phyloP scores from a whole-genome alignment of 1,140 invertebrate species.

The Meloidogyne exigua region DNA sequence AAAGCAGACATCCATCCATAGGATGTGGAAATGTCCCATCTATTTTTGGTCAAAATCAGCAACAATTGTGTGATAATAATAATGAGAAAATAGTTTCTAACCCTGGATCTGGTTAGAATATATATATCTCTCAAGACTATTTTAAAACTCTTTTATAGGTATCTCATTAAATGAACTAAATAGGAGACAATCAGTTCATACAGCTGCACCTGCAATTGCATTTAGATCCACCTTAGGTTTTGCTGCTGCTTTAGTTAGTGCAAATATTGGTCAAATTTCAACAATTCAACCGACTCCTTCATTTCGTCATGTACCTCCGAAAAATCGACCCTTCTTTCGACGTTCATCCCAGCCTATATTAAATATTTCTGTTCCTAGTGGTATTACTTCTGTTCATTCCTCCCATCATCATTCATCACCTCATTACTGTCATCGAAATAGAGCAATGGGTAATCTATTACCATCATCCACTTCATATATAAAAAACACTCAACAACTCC shows the following conservation, averaged over 20 bases:
- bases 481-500: not conserved
- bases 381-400: not conserved
- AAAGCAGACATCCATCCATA: not conserved
- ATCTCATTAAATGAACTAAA: constrained; percentile 12
- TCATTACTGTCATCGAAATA: not conserved
- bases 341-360: constrained; percentile 38
- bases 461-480: not conserved
- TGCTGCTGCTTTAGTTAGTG: constrained; percentile 8
- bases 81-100: not conserved
- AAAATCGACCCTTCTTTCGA: constrained; percentile 32
- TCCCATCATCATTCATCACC: not conserved
- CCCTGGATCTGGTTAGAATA: not conserved
- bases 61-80: not conserved
- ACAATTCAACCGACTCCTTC: not conserved
- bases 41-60: constrained; percentile 6
- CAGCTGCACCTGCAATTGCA: constrained; percentile 56
- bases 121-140: not conserved
- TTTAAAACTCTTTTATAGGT: constrained; percentile 10
- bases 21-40: not conserved
- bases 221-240: constrained; percentile 48
- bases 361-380: constrained; percentile 21
- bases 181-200: constrained; percentile 55
- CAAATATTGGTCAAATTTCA: constrained; percentile 1
- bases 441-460: not conserved
- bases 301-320: not conserved